Percentiles rank a stretch among this genome's conserved stretches.
Conservation (phyloP, 1,140 invertebrate genomes). For the Lepidostoma basale region DNA sequence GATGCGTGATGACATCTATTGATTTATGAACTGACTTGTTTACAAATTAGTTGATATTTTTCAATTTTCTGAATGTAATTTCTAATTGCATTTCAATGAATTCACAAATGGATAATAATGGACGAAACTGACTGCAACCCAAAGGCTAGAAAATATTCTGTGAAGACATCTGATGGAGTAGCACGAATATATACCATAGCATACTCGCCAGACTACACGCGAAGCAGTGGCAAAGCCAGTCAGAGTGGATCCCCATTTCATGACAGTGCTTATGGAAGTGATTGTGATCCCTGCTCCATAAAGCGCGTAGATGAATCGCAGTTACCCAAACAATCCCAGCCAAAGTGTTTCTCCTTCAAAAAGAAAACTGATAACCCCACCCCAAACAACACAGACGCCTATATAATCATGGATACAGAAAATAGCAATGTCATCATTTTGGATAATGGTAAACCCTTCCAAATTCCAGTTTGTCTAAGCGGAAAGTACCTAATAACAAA, state of each 20-base stretch:
- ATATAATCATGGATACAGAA: background rate
- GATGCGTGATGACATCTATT: background rate
- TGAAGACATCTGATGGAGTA: background rate
- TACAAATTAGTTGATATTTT: background rate
- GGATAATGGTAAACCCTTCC: conserved; percentile 13
- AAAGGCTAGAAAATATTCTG: background rate
- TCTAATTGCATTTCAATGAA: background rate
- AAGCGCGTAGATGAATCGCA: background rate
- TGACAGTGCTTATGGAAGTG: background rate
- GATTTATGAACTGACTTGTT: background rate
- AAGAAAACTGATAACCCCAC: background rate
- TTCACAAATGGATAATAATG: background rate
- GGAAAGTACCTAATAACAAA: conserved; percentile 12
- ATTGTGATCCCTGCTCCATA: background rate
- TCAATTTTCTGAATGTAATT: background rate
- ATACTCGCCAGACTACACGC: background rate
- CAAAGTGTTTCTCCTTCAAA: background rate
- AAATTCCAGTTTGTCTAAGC: background rate
- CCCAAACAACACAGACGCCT: background rate
- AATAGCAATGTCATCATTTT: background rate
- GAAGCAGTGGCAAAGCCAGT: background rate
- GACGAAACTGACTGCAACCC: background rate
- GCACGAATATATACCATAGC: background rate
- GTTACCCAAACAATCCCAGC: background rate
- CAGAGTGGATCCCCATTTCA: background rate